Conservation (phyloP, 2,888 invertebrate species). For the Aethes cnicana region DNA sequence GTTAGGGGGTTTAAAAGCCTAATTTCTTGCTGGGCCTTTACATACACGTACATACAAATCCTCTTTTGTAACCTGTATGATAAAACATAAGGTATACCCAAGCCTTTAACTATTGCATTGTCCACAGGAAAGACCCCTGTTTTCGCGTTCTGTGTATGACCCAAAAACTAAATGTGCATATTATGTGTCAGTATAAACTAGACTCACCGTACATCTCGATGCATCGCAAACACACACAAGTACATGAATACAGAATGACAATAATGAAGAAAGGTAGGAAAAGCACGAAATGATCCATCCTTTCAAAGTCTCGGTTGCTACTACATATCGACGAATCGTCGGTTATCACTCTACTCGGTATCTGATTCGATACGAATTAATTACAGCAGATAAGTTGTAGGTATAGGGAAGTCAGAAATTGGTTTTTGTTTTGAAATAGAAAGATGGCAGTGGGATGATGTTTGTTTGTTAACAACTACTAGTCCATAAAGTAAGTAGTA, state of each 20-base stretch:
- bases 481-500: too few relatives aligned
- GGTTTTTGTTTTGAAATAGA: too few relatives aligned
- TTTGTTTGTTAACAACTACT: too few relatives aligned
- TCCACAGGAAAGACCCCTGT: too few relatives aligned
- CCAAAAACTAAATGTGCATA: background rate
- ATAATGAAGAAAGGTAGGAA: slow-evolving; percentile 44
- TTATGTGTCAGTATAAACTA: background rate
- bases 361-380: slow-evolving; percentile 27
- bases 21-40: too few relatives aligned
- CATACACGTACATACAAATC: too few relatives aligned
- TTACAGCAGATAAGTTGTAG: slow-evolving; percentile 23
- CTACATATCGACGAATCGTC: background rate
- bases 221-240: slow-evolving; percentile 59
- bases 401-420: slow-evolving; percentile 1
- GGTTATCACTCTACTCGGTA: slow-evolving; percentile 18
- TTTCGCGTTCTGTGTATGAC: too few relatives aligned
- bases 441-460: too few relatives aligned
- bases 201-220: slow-evolving; percentile 57
- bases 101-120: too few relatives aligned
- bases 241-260: slow-evolving; percentile 46
- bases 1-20: too few relatives aligned
- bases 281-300: slow-evolving; percentile 41
- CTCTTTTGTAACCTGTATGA: too few relatives aligned
- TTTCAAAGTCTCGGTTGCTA: background rate
- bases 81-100: too few relatives aligned